phyloP scores from a whole-genome alignment of 2,113 vertebrate genomes.

The Puntigrus tetrazona region DNA sequence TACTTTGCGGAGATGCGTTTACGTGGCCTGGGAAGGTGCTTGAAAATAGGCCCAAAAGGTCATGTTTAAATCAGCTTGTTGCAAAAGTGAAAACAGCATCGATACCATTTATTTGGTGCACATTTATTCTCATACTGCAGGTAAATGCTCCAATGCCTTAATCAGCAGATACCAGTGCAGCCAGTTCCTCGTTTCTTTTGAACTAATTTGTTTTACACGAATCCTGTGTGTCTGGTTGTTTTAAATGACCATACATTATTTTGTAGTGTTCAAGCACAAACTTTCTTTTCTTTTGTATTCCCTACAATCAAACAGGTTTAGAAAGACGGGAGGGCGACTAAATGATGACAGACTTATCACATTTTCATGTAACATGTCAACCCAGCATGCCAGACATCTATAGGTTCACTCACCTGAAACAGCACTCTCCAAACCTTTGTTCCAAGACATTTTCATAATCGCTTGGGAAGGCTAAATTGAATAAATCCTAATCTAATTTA shows the following conservation, averaged over 20 bases:
- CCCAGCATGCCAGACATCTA: background rate
- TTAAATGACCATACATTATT: background rate
- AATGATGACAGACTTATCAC: background rate
- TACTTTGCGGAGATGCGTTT: background rate
- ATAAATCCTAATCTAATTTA: background rate
- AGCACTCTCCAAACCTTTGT: background rate
- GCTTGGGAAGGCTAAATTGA: background rate
- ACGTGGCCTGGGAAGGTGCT: background rate
- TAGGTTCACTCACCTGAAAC: background rate
- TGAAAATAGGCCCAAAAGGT: background rate
- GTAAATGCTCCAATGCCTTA: background rate
- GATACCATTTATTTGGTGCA: background rate
- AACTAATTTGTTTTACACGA: background rate
- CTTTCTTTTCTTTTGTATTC: background rate
- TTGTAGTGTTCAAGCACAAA: background rate
- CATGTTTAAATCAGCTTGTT: background rate
- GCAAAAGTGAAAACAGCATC: background rate
- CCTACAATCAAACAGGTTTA: background rate
- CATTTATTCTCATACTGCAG: background rate
- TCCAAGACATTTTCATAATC: background rate
- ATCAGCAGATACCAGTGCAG: background rate
- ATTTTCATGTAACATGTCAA: background rate
- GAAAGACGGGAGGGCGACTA: background rate
- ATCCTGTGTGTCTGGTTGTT: constrained; percentile 51
- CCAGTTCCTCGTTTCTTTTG: background rate